Conservation (phyloP, 2,797 vertebrate species). For the Oryzias sinensis region DNA sequence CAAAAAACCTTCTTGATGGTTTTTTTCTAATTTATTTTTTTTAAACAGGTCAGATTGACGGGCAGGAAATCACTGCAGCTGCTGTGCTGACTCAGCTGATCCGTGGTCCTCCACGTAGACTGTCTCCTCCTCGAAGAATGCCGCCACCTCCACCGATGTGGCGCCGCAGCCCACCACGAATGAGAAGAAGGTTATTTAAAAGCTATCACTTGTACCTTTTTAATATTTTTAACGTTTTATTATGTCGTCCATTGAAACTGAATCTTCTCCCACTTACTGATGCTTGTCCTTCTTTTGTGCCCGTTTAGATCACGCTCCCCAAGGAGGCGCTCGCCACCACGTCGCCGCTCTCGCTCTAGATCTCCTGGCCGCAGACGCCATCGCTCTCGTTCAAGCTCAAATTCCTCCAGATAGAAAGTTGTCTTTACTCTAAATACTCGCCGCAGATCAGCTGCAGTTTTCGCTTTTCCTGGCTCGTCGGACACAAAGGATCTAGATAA, state of each 20-base stretch:
- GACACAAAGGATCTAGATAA: constrained; percentile 17
- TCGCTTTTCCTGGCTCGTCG: constrained; percentile 9
- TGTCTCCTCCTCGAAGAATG: constrained; percentile 91
- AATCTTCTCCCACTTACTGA: not conserved
- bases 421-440: constrained; percentile 3
- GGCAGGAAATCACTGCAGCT: constrained; percentile 92
- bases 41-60: constrained; percentile 89
- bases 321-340: constrained; percentile 87
- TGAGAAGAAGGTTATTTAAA: constrained; percentile 85
- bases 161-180: constrained; percentile 90
- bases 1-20: not conserved
- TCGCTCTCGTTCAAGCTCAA: constrained; percentile 95
- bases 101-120: constrained; percentile 79
- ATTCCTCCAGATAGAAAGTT: constrained; percentile 89
- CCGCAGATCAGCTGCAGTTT: constrained; percentile 13
- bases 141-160: constrained; percentile 92
- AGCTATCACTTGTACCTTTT: not conserved
- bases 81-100: constrained; percentile 87
- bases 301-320: constrained; percentile 88
- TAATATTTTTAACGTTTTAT: not conserved
- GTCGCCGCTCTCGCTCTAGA: constrained; percentile 87
- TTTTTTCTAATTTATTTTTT: not conserved
- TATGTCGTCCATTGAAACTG: not conserved
- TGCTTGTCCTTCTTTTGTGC: not conserved
- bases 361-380: constrained; percentile 93